phyloP scores from a whole-genome alignment of 2,797 vertebrate species.

The Sebastes diploproa region DNA sequence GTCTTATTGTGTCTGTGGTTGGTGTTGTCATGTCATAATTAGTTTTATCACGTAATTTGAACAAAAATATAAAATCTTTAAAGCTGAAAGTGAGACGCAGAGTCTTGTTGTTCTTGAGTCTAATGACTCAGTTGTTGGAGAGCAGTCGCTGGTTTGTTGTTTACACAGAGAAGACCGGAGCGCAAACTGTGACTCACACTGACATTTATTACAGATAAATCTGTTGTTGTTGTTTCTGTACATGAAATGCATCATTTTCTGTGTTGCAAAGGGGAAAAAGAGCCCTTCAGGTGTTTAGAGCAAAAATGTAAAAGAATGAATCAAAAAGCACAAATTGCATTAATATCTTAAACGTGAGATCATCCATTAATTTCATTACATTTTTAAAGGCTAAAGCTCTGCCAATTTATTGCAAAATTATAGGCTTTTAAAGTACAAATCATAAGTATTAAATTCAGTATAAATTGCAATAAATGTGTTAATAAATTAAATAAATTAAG shows the following conservation, averaged over 20 bases:
- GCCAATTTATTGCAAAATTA: neutral
- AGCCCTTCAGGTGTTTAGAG: neutral
- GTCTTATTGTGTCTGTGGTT: neutral
- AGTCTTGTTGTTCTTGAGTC: neutral
- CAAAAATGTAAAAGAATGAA: neutral
- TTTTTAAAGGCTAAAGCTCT: neutral
- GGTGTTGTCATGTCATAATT: neutral
- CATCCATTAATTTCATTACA: too few relatives aligned
- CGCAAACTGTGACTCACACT: neutral
- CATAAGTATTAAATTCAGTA: too few relatives aligned
- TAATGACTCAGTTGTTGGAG: neutral
- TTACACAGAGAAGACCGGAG: neutral
- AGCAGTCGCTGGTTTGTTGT: neutral
- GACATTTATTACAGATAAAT: neutral
- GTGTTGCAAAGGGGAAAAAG: neutral
- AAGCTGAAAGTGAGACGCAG: fast-evolving
- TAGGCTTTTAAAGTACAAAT: neutral
- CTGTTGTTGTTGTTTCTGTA: neutral
- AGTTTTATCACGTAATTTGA: neutral
- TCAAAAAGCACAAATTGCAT: neutral
- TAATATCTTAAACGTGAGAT: neutral
- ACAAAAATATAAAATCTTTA: neutral
- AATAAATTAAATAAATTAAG: neutral
- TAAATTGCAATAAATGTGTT: neutral
- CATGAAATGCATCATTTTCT: neutral